These are phyloP conservation scores for Microvelia longipes DNA, from an alignment of 1,140 invertebrate genomes.

Conservation along the genomic window DNA sequence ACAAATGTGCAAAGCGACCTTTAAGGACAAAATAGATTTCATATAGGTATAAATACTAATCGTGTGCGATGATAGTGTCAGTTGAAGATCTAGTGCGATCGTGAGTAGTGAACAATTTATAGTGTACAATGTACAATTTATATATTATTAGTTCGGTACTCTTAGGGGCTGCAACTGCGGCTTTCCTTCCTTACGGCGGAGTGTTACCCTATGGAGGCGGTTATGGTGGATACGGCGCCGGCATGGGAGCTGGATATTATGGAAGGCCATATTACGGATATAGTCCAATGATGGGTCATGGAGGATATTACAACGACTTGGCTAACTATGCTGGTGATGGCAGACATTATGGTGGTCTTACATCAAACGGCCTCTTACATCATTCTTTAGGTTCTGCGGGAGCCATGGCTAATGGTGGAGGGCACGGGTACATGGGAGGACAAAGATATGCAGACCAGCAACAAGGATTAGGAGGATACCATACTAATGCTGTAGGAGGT, in stretches of 20 bases:
- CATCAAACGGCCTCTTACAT: background rate
- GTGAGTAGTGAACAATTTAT: background rate
- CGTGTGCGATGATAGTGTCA: background rate
- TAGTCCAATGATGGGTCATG: background rate
- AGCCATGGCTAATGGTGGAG: background rate
- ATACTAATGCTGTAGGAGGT: background rate
- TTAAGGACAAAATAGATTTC: background rate
- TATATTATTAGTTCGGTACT: background rate
- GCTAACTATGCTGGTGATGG: background rate
- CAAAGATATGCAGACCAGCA: conserved; percentile 3
- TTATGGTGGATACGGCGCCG: no score
- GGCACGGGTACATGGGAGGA: background rate
- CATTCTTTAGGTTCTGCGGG: background rate
- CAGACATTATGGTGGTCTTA: background rate
- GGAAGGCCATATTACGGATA: background rate
- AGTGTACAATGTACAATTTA: background rate
- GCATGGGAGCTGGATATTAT: background rate
- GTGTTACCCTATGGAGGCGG: no score
- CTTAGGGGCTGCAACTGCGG: background rate
- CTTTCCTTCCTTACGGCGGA: background rate
- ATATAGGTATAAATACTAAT: background rate
- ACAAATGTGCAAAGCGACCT: background rate
- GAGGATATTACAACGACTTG: background rate
- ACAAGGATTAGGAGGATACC: background rate
- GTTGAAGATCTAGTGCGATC: background rate